Percentiles rank a stretch among this genome's conserved stretches.
phyloP scores from a whole-genome alignment of 1,140 invertebrate genomes.

The Metopolophium dirhodum region DNA sequence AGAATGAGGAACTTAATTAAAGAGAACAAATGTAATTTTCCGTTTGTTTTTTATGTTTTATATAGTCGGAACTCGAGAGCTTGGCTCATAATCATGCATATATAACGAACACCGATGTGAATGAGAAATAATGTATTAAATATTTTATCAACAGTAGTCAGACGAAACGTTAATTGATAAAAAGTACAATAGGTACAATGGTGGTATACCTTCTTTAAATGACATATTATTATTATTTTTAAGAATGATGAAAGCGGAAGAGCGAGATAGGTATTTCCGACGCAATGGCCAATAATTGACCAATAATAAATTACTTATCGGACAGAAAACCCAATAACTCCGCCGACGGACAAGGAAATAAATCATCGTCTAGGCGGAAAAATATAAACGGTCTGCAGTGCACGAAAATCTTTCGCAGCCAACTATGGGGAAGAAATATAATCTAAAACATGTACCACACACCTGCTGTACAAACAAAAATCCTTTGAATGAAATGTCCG shows the following conservation, averaged over 20 bases:
- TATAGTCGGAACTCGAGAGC: neutral
- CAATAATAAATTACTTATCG: neutral
- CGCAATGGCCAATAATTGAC: slow-evolving; percentile 5
- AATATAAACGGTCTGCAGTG: neutral
- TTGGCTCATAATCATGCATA: neutral
- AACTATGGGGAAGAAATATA: neutral
- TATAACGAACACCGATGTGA: neutral
- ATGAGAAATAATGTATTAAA: neutral
- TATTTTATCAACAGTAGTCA: neutral
- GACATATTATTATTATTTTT: neutral
- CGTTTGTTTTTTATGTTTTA: neutral
- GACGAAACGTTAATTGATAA: neutral
- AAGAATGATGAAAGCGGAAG: neutral
- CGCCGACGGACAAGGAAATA: neutral
- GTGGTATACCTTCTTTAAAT: neutral
- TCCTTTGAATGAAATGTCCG: neutral
- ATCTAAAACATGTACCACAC: neutral
- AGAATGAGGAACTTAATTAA: neutral
- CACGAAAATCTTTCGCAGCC: neutral
- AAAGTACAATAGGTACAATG: neutral
- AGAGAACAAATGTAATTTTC: neutral
- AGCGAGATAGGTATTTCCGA: neutral
- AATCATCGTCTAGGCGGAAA: neutral
- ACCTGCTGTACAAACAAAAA: neutral
- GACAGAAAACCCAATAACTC: slow-evolving; percentile 8